A percentile compares a stretch with the other conserved stretches of the same genome.
These are phyloP conservation scores for Acronicta psi DNA, from an alignment of 2,888 invertebrate species.

Conservation along the genomic window DNA sequence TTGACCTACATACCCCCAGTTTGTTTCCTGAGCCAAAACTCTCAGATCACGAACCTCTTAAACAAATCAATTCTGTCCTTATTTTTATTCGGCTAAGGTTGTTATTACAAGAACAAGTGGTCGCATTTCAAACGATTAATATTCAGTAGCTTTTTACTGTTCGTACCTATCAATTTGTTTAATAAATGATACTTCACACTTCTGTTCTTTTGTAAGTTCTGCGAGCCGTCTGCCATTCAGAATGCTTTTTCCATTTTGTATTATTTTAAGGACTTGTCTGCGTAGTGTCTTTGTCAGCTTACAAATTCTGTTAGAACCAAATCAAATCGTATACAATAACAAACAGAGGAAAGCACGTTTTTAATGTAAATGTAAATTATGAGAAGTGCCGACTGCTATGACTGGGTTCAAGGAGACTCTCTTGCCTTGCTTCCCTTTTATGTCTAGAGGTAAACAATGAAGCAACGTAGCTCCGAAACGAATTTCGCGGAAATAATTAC, in stretches of 20 bases:
- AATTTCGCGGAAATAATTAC: slow-evolving; percentile 23
- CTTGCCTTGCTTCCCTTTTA: slow-evolving; percentile 25
- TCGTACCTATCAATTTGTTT: slow-evolving; percentile 68
- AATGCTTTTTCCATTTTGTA: slow-evolving; percentile 25
- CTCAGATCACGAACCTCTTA: slow-evolving; percentile 57
- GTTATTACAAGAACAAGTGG: slow-evolving; percentile 47
- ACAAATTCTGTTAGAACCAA: slow-evolving; percentile 13
- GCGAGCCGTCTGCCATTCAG: slow-evolving; percentile 34
- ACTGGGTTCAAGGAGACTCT: slow-evolving; percentile 26
- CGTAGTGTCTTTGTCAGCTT: background rate
- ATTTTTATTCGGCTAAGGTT: slow-evolving; percentile 57
- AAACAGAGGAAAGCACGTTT: slow-evolving; percentile 5
- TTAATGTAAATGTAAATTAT: slow-evolving; percentile 19
- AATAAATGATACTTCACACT: slow-evolving; percentile 62
- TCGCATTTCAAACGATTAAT: slow-evolving; percentile 58
- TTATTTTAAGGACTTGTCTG: slow-evolving; percentile 18
- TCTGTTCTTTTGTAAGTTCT: slow-evolving; percentile 49
- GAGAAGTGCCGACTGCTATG: slow-evolving; percentile 23
- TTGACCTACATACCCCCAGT: slow-evolving; percentile 70
- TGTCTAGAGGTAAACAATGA: slow-evolving; percentile 28
- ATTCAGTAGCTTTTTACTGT: slow-evolving; percentile 66
- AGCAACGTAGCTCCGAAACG: slow-evolving; percentile 3
- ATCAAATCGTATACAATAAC: slow-evolving; percentile 24
- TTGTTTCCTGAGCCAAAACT: slow-evolving; percentile 57
- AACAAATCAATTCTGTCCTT: slow-evolving; percentile 60